These are phyloP conservation scores for Lepidurus couesii DNA, from an alignment of 1,140 invertebrate genomes.

Conservation along the genomic window DNA sequence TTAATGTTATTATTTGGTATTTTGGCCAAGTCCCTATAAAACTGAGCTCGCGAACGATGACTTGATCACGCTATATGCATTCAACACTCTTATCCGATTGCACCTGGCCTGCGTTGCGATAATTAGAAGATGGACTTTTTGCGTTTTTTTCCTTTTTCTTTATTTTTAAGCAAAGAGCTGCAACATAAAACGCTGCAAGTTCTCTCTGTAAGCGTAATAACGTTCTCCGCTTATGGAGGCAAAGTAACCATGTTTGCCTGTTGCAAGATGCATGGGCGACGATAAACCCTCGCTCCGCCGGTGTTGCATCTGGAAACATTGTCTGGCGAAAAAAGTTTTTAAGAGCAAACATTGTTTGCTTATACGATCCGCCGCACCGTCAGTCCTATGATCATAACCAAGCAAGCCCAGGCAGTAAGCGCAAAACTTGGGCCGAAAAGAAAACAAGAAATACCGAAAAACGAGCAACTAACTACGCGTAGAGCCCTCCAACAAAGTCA, in stretches of 20 bases:
- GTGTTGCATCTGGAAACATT: neutral
- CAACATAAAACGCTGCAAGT: neutral
- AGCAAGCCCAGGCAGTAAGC: neutral
- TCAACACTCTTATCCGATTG: neutral
- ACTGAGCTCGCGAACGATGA: neutral
- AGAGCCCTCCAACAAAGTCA: conserved; percentile 12
- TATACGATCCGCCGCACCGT: conserved; percentile 17
- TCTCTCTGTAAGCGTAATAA: neutral
- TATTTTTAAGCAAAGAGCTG: neutral
- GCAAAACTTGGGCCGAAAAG: neutral
- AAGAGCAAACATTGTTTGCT: conserved; percentile 7
- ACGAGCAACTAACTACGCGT: neutral
- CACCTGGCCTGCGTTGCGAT: neutral
- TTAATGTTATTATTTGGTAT: no score
- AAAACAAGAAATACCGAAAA: neutral
- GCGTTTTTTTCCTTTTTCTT: neutral
- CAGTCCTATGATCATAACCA: conserved; percentile 13
- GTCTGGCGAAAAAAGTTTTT: neutral
- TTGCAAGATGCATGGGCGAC: conserved; percentile 18
- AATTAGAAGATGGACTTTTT: neutral
- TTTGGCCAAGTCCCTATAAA: no score
- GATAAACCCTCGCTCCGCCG: neutral
- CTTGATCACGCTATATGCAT: conserved; percentile 7
- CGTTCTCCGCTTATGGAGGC: neutral
- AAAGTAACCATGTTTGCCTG: conserved; percentile 1